Conservation (phyloP, 2,797 vertebrate genomes). For the Pseudocheirus occidentalis region DNA sequence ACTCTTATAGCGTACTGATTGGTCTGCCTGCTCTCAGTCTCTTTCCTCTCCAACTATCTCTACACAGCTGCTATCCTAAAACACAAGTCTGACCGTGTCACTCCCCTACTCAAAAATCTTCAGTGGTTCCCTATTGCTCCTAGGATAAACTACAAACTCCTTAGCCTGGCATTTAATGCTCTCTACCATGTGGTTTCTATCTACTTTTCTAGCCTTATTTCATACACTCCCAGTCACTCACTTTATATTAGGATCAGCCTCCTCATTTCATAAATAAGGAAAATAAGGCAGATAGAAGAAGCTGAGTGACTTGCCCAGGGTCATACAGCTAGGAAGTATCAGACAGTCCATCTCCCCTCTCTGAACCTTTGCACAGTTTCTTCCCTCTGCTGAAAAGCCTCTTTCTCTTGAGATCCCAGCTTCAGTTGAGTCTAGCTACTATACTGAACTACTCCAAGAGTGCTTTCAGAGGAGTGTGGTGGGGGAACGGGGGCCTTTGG, state of each 20-base stretch:
- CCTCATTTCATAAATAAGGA: neutral
- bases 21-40: neutral
- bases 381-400: neutral
- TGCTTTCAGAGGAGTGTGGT: too few species aligned
- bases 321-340: neutral
- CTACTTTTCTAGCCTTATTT: neutral
- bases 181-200: neutral
- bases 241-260: neutral
- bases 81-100: neutral
- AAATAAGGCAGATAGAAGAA: neutral
- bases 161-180: neutral
- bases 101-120: neutral
- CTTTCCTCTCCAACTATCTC: neutral
- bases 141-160: neutral
- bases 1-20: neutral
- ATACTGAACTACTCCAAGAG: neutral
- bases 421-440: neutral
- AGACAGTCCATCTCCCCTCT: neutral
- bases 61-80: neutral
- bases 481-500: too few species aligned
- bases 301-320: neutral
- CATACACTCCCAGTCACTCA: neutral
- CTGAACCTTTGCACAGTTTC: neutral
- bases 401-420: neutral
- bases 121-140: neutral